A percentile compares a stretch with the other conserved stretches of the same genome.
phyloP scores from a whole-genome alignment of 2,888 invertebrate genomes.

The Cephus pygmeus region DNA sequence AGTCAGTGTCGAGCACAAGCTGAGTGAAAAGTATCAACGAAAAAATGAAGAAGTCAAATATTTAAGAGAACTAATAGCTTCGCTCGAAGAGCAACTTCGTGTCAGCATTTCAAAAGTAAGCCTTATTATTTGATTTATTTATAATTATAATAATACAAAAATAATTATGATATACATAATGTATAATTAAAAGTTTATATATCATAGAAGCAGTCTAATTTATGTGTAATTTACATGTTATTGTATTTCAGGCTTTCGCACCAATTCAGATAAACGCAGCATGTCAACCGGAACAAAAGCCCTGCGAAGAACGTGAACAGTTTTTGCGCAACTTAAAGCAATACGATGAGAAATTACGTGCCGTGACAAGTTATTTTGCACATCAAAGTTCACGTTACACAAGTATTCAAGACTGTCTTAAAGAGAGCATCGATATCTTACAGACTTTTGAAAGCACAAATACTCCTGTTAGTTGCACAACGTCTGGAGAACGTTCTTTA shows the following conservation, averaged over 20 bases:
- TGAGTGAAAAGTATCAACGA: neutral
- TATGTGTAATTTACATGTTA: neutral
- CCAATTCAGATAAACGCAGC: slow-evolving; percentile 12
- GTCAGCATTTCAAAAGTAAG: slow-evolving; percentile 10
- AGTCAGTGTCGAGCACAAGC: neutral
- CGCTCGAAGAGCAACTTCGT: slow-evolving; percentile 15
- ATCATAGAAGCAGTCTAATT: neutral
- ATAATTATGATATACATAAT: neutral
- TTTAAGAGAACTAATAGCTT: slow-evolving; percentile 8
- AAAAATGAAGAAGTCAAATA: slow-evolving; percentile 10
- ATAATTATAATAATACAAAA: neutral
- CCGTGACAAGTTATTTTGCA: slow-evolving; percentile 40
- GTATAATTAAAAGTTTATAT: neutral
- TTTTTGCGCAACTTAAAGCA: slow-evolving; percentile 38
- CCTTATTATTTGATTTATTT: neutral
- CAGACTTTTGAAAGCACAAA: slow-evolving; percentile 22
- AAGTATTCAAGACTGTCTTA: slow-evolving; percentile 41
- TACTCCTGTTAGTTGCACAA: neutral
- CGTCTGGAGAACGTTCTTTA: neutral
- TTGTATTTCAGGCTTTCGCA: neutral
- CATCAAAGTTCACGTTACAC: slow-evolving; percentile 41
- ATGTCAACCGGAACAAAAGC: neutral
- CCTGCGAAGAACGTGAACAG: slow-evolving; percentile 23
- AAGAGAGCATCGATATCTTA: slow-evolving; percentile 41
- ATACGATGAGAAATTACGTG: slow-evolving; percentile 42